Evolutionary conservation across 2,888 invertebrate genomes (phyloP).

Genomic region (Hirudinaria manillensis): DNA sequence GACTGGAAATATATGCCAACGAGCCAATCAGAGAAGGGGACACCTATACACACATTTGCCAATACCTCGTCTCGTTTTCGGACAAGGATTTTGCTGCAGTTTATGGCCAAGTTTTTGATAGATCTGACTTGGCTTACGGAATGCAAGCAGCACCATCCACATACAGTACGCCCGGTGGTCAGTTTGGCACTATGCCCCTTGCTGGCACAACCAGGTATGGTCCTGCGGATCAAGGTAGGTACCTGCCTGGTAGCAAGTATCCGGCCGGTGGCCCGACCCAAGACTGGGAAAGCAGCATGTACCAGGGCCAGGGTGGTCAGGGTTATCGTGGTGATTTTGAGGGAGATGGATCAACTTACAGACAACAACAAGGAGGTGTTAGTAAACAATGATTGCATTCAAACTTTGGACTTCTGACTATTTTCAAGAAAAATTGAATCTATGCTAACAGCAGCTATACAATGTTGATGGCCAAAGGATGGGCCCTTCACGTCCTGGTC

Average conservation of each 20-base stretch:
- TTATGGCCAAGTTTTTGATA: conserved; percentile 41
- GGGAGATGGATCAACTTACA: conserved; percentile 14
- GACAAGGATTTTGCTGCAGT: conserved; percentile 39
- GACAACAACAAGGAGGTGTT: conserved; percentile 11
- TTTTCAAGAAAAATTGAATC: neutral
- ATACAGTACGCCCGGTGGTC: conserved; percentile 36
- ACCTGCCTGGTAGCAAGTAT: conserved; percentile 14
- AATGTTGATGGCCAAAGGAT: conserved; percentile 17
- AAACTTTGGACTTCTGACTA: neutral
- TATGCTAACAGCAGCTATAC: conserved; percentile 26
- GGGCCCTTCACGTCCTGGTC: neutral
- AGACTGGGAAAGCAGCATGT: conserved; percentile 13
- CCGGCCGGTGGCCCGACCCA: conserved; percentile 23
- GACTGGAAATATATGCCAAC: conserved; percentile 54
- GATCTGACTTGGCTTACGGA: conserved; percentile 36
- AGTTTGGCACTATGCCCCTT: conserved; percentile 36
- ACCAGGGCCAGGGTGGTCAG: conserved; percentile 22
- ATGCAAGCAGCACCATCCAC: conserved; percentile 36
- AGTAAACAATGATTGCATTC: neutral
- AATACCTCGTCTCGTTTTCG: conserved; percentile 41
- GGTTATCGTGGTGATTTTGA: conserved; percentile 12
- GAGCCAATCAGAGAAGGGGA: conserved; percentile 52
- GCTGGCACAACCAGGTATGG: conserved; percentile 24
- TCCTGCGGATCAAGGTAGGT: conserved; percentile 10
- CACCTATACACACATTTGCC: conserved; percentile 44